phyloP scores from a whole-genome alignment of 2,797 vertebrate species.

The Peromyscus nudipes region DNA sequence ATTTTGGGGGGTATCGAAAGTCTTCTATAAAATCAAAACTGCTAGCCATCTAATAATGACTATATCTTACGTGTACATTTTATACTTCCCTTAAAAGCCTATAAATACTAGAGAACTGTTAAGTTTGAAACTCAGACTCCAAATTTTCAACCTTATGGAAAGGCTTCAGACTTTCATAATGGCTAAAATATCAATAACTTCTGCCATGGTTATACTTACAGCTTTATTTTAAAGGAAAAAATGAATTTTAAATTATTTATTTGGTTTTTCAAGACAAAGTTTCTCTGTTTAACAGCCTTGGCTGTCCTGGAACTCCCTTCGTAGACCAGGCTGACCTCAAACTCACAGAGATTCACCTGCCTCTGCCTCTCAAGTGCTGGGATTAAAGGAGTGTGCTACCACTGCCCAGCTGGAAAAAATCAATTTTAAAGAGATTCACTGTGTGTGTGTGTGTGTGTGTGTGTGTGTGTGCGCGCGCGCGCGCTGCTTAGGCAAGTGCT shows the following conservation, averaged over 20 bases:
- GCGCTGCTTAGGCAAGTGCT: background rate
- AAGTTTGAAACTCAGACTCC: constrained; percentile 17
- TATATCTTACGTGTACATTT: background rate
- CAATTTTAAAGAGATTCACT: background rate
- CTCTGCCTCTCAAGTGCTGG: too few relatives aligned
- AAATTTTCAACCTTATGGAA: background rate
- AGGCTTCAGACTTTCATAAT: background rate
- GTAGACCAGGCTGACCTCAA: too few relatives aligned
- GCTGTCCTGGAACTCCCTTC: too few relatives aligned
- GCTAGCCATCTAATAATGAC: background rate
- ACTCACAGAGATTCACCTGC: too few relatives aligned
- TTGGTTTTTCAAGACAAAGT: too few relatives aligned
- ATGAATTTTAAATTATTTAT: too few relatives aligned
- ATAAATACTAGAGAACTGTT: background rate
- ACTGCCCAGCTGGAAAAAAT: background rate
- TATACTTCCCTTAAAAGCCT: constrained; percentile 34
- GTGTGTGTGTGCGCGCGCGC: too few relatives aligned
- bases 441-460: background rate
- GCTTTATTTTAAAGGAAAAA: background rate
- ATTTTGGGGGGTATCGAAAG: constrained; percentile 17
- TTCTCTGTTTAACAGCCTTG: too few relatives aligned
- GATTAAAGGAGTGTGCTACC: too few relatives aligned
- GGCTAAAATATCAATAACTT: background rate
- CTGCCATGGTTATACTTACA: constrained; percentile 19
- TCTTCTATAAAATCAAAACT: background rate